Percentiles rank a stretch among this genome's conserved stretches.
Evolutionary conservation across 2,888 invertebrate genomes (phyloP).

Genomic region (Eristalis intricaria): DNA sequence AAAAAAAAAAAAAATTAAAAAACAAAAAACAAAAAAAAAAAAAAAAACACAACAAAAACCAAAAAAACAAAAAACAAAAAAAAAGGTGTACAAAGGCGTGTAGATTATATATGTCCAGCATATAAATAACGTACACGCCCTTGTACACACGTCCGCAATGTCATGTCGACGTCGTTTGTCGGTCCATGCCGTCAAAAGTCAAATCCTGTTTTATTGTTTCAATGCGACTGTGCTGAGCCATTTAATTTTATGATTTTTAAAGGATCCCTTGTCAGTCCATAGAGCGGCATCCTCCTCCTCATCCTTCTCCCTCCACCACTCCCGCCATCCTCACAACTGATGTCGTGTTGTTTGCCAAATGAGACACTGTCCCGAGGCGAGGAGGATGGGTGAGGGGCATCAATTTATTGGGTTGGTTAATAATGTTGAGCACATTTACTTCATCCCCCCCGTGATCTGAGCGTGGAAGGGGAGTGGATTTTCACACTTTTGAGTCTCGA

Average conservation of each 20-base stretch:
- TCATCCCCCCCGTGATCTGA: not conserved
- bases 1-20: too few relatives aligned
- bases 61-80: too few relatives aligned
- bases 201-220: constrained; percentile 63
- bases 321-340: not conserved
- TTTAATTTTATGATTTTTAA: constrained; percentile 71
- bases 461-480: not conserved
- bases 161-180: constrained; percentile 22
- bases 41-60: too few relatives aligned
- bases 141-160: too few relatives aligned
- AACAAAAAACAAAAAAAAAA: too few relatives aligned
- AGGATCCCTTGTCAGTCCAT: constrained; percentile 55
- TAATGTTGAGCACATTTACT: constrained; percentile 65
- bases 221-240: constrained; percentile 34
- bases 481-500: constrained; percentile 16
- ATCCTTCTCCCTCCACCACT: too few relatives aligned
- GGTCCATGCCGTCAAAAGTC: constrained; percentile 58
- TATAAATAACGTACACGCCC: too few relatives aligned
- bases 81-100: too few relatives aligned
- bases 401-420: constrained; percentile 62
- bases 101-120: too few relatives aligned
- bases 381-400: not conserved
- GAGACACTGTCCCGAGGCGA: too few relatives aligned
- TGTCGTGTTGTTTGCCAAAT: not conserved
- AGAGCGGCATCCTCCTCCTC: not conserved